Evolutionary conservation across 37 sponge, comb jelly and placozoan species (phyloP), one percentile per base, ranked within the genome.

Genomic region (Dysidea cf. avara): DNA sequence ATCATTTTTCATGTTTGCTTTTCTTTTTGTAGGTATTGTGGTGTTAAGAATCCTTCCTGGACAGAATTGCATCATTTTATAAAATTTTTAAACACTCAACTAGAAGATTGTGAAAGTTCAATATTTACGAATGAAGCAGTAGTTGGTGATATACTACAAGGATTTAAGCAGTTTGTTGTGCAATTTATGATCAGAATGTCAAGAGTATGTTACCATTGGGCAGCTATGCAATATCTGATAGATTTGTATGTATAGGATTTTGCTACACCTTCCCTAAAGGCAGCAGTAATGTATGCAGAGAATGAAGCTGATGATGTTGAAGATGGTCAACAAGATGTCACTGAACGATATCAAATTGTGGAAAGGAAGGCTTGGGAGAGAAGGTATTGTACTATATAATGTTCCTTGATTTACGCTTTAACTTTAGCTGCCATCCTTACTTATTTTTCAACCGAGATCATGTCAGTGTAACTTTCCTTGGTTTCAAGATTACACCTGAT

Each of bases 121-220:
- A 57, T 68, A 9, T 96, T 84, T 60, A 77, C 75, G 65, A 35
- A 85, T 76, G 56, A 68, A n/a, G 31, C 11, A 24, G 52, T 82
- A 17, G 72, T 77, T 34, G 78, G 75, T 37, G 88, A 87, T 65
- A 53, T 57, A 22, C 50, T 74, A 47, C 33, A 55, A 30, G 84
- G 84, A 0, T 31, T 88, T 28, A 74, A 76, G 61, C 32, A 74
- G 14, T 95, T 95, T 83, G 96, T 87, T 17, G 82, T 95, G 20
- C 90, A 90, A 64, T 90, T 90, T 65, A 80, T 95, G 86, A 91
- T 95, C 36, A 43, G 46, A 26, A 95, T 95, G 96, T 87, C 93
- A 22, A 56, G 79, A 46, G 88, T 85, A 57, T 21, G 76, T 33
- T 33, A n/a, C 17, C 2, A 29, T 43, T 43, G 46, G 5, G 46